Percentiles rank a stretch among this genome's conserved stretches.
These are phyloP conservation scores for Gallinago solitaria DNA, from an alignment of 2,797 vertebrate genomes.

Conservation along the genomic window DNA sequence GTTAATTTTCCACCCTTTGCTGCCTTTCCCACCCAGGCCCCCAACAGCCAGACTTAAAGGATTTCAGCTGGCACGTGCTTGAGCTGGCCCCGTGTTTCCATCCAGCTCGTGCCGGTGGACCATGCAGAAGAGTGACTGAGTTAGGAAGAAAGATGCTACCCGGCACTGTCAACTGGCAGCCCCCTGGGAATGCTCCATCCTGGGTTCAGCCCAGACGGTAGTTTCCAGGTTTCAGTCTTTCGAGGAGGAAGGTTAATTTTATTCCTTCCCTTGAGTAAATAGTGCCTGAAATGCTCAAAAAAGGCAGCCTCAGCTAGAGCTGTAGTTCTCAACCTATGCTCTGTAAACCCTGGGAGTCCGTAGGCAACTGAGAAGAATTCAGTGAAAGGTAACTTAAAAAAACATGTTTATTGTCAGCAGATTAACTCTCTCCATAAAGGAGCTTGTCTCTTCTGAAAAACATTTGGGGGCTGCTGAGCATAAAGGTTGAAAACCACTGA, in stretches of 20 bases:
- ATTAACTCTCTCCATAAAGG: neutral
- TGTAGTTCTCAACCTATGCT: neutral
- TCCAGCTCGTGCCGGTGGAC: neutral
- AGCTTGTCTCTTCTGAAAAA: constrained; percentile 15
- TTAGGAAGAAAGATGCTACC: neutral
- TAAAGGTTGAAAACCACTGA: constrained; percentile 52
- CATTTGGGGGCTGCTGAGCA: neutral
- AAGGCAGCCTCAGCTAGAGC: neutral
- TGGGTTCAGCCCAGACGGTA: neutral
- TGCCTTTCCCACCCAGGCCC: neutral
- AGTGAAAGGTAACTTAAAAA: constrained; percentile 38
- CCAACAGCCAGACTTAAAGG: neutral
- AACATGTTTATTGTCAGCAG: neutral
- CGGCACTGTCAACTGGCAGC: neutral
- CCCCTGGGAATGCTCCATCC: neutral
- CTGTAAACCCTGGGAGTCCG: neutral
- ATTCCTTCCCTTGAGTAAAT: constrained; percentile 9
- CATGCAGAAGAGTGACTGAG: neutral
- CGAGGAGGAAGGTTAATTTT: constrained; percentile 14
- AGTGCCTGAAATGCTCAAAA: neutral
- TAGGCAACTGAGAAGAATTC: constrained; percentile 41
- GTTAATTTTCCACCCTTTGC: neutral
- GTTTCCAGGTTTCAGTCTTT: constrained; percentile 23
- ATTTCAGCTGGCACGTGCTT: neutral
- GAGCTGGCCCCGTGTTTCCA: neutral